Conservation (phyloP, 2,888 invertebrate genomes). For the Lasiommata megera region DNA sequence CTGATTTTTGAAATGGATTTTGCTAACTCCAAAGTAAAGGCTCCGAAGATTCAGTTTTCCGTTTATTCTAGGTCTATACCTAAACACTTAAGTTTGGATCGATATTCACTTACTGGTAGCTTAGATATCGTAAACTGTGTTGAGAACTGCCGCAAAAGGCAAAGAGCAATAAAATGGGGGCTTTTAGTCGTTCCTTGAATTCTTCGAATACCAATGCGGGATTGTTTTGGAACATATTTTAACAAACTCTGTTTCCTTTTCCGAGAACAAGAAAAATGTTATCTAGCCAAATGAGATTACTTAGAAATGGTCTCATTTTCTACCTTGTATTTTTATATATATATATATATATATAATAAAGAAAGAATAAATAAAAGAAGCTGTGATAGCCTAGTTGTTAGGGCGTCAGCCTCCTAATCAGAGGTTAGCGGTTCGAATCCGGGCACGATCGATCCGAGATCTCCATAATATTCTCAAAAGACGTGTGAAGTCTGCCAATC, state of each 20-base stretch:
- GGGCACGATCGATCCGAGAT: too few relatives aligned
- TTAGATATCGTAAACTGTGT: slow-evolving; percentile 6
- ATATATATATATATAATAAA: too few relatives aligned
- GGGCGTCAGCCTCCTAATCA: too few relatives aligned
- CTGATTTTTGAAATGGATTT: too few relatives aligned
- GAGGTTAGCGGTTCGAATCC: too few relatives aligned
- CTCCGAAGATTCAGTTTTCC: neutral
- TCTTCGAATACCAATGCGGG: slow-evolving; percentile 17
- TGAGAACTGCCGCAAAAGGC: slow-evolving; percentile 9
- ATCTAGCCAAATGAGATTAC: too few relatives aligned
- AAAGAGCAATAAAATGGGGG: slow-evolving; percentile 19
- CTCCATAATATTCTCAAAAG: too few relatives aligned
- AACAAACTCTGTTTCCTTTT: neutral
- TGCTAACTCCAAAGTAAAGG: neutral
- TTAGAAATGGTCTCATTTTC: too few relatives aligned
- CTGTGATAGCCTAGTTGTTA: too few relatives aligned
- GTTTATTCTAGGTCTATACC: neutral
- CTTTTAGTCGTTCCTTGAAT: slow-evolving; percentile 1
- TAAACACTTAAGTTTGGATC: slow-evolving; percentile 1
- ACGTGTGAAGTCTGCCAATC: too few relatives aligned
- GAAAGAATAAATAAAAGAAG: too few relatives aligned
- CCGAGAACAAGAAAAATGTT: neutral
- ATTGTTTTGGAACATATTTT: slow-evolving; percentile 16
- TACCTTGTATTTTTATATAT: too few relatives aligned
- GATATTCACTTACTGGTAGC: neutral